Evolutionary conservation across 1,140 invertebrate genomes (phyloP).

Genomic region (Lanistes nyassanus): DNA sequence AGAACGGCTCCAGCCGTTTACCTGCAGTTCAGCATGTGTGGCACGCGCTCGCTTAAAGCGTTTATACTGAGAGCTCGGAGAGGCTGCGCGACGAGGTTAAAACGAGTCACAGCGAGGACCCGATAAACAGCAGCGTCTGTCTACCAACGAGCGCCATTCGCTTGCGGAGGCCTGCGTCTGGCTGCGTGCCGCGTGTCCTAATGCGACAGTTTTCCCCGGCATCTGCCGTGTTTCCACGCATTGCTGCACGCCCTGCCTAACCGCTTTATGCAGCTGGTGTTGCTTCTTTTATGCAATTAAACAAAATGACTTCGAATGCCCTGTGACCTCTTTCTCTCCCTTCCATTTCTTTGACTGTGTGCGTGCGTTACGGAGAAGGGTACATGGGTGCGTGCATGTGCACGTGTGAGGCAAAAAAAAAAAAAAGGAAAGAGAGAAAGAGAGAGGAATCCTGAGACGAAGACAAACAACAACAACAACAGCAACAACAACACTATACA

Average conservation of each 20-base stretch:
- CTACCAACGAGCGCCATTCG: no score
- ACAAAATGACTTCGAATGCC: not conserved
- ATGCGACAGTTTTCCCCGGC: not conserved
- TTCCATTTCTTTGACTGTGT: not conserved
- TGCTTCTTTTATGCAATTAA: not conserved
- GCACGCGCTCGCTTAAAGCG: no score
- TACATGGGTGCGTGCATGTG: slow-evolving; percentile 9
- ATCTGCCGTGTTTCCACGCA: not conserved
- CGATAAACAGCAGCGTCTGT: no score
- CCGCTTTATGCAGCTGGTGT: not conserved
- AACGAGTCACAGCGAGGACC: no score
- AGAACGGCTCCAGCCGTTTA: no score
- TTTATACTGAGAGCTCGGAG: no score
- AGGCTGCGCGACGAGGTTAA: no score
- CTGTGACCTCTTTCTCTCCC: no score
- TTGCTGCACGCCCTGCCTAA: not conserved
- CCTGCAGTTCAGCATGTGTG: no score
- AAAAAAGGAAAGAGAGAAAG: not conserved
- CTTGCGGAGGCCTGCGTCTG: no score
- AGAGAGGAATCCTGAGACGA: not conserved
- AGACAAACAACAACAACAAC: slow-evolving; percentile 10
- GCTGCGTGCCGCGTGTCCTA: no score
- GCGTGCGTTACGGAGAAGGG: not conserved
- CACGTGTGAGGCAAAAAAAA: not conserved
- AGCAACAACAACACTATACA: slow-evolving; percentile 4